A percentile compares a stretch with the other conserved stretches of the same genome.
Evolutionary conservation across 2,113 vertebrate species (phyloP).

Genomic region (Octodon degus): DNA sequence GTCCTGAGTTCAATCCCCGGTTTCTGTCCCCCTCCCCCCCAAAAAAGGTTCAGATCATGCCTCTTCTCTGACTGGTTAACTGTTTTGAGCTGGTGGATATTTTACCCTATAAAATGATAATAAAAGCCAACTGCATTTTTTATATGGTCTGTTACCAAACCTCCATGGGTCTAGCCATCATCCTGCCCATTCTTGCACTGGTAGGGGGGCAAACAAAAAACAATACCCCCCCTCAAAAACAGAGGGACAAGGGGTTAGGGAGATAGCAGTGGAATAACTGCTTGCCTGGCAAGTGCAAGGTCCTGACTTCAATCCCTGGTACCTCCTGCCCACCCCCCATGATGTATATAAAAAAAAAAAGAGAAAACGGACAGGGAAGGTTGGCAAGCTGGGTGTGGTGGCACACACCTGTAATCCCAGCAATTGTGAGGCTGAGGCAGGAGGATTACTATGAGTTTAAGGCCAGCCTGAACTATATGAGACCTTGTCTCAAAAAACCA

Average conservation of each 20-base stretch:
- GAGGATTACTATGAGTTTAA: neutral
- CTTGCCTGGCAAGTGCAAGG: too few species aligned
- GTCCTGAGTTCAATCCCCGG: too few species aligned
- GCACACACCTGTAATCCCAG: neutral
- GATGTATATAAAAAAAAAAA: too few species aligned
- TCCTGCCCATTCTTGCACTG: neutral
- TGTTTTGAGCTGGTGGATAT: neutral
- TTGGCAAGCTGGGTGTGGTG: neutral
- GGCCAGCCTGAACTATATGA: neutral
- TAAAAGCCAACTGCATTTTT: neutral
- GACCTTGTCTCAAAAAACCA: neutral
- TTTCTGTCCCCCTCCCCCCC: accelerated
- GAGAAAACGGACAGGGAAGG: neutral
- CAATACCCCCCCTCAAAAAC: too few species aligned
- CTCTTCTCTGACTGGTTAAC: neutral
- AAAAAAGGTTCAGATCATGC: neutral
- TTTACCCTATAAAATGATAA: slow-evolving; percentile 1
- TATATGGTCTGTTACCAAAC: neutral
- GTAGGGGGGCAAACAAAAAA: too few species aligned
- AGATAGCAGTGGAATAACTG: too few species aligned
- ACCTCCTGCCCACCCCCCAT: too few species aligned
- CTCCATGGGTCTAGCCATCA: neutral
- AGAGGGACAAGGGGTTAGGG: too few species aligned
- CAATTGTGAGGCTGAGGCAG: neutral
- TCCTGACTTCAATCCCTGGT: too few species aligned